Evolutionary conservation across 2,113 vertebrate genomes (phyloP).

Genomic region (Halcyon malimbica): DNA sequence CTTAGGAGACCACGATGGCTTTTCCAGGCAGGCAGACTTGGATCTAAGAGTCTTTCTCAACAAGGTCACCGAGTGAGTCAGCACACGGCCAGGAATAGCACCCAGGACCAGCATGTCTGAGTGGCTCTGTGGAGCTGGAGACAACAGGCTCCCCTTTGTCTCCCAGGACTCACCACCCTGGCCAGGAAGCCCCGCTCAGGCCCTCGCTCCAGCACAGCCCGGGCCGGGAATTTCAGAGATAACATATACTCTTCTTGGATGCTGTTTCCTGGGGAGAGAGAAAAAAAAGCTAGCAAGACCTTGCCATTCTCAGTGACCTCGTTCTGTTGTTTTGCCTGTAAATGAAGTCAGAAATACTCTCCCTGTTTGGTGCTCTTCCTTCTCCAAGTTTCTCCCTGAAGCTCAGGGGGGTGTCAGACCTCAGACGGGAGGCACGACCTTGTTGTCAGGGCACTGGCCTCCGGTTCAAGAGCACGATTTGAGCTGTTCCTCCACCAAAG

Average conservation of each 20-base stretch:
- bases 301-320: rapidly evolving
- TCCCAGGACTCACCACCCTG: not conserved
- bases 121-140: not conserved
- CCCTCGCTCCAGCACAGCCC: not conserved
- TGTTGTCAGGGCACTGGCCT: not conserved
- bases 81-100: not conserved
- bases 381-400: not conserved
- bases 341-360: not conserved
- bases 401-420: not conserved
- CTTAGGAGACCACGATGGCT: not conserved
- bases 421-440: not conserved
- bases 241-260: not conserved
- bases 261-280: not conserved
- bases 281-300: not conserved
- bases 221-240: not conserved
- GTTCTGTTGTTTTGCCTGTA: not conserved
- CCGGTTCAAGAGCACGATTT: not conserved
- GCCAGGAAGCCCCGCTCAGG: not conserved
- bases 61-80: not conserved
- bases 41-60: constrained; percentile 10
- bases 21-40: constrained; percentile 5
- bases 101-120: not conserved
- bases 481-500: not conserved
- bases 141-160: constrained; percentile 58
- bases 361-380: not conserved